Evolutionary conservation across 2,888 invertebrate genomes (phyloP).

Genomic region (Drosophila kanekoi): DNA sequence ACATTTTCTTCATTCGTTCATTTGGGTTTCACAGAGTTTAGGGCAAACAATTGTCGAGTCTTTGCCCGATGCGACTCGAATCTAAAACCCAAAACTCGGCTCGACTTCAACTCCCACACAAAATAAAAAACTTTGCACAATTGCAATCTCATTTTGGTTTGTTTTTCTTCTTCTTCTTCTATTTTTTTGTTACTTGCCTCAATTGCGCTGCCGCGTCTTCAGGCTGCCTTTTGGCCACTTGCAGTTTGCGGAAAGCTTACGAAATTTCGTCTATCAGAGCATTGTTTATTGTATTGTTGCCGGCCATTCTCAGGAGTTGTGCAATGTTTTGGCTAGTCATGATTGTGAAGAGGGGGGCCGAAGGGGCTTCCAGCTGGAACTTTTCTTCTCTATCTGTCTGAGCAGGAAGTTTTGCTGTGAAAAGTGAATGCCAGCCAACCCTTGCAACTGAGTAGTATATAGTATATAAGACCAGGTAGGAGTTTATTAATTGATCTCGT

Average conservation of each 20-base stretch:
- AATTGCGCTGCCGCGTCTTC: conserved; percentile 56
- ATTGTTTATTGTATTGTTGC: conserved; percentile 53
- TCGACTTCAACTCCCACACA: conserved; percentile 49
- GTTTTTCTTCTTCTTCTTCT: background rate
- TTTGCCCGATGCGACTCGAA: conserved; percentile 13
- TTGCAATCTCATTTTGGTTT: conserved; percentile 42
- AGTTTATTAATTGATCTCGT: conserved; percentile 57
- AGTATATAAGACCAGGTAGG: conserved; percentile 11
- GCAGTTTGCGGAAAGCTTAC: conserved; percentile 58
- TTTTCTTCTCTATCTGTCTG: conserved; percentile 22
- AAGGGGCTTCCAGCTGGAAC: conserved; percentile 19
- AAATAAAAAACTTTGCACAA: conserved; percentile 48
- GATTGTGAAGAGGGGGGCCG: background rate
- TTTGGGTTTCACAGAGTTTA: conserved; percentile 28
- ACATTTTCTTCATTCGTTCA: conserved; percentile 43
- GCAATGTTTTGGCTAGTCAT: conserved; percentile 40
- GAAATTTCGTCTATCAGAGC: conserved; percentile 39
- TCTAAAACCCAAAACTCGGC: conserved; percentile 12
- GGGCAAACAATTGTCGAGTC: conserved; percentile 42
- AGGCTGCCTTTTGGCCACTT: conserved; percentile 52
- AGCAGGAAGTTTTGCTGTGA: conserved; percentile 3
- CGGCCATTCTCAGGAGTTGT: conserved; percentile 63
- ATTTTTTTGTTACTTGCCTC: conserved; percentile 13
- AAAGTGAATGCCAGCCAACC: conserved; percentile 55
- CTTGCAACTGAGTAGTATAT: background rate